Base-by-base conservation (phyloP, 2,113 vertebrate species). In the Gracilinanus agilis region DNA sequence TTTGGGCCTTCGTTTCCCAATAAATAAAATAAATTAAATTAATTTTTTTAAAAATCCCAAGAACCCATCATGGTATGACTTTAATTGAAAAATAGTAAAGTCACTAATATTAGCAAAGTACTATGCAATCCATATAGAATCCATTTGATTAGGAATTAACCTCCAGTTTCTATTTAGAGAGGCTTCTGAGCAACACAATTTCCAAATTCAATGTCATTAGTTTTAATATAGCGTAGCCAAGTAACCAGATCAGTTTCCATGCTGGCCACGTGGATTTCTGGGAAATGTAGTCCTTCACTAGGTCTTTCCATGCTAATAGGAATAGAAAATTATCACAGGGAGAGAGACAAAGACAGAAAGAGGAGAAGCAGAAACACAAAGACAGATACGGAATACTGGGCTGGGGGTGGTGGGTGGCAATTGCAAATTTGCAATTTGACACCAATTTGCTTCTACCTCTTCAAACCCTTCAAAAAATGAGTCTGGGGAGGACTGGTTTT, bases 1-100 rank as follows among this genome's bases (percentile, higher is more conserved):
- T 44, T n/a, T 24, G 10, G 53, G 88, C 24, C 93, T 94, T 67
- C 44, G 25, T 49, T 94, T 92, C 55, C 23, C 40, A 53, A 95
- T 58, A 58, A 11, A 34, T 19, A 90, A 24, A 94, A 58, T 95
- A 49, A n/a, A n/a, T n/a, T n/a, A n/a, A n/a, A n/a, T n/a, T n/a
- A n/a, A n/a, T n/a, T n/a, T n/a, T n/a, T n/a, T n/a, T n/a, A n/a
- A n/a, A n/a, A n/a, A n/a, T n/a, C n/a, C n/a, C 49, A 54, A 89
- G 88, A 89, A 11, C 49, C 58, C 40, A 58, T 24, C 9, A 25
- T 19, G 3, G 40, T 0, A 0, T 83, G 19, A 40, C 34, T 83
- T n/a, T 34, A 21, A 83, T 40, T 83, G 67, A 21, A 83, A 40
- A 83, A 40, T 40, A 40, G 21, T 83, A 40, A 83, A 21, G n/a